phyloP scores from a whole-genome alignment of 2,888 invertebrate species.

The Serrognathus titanus region DNA sequence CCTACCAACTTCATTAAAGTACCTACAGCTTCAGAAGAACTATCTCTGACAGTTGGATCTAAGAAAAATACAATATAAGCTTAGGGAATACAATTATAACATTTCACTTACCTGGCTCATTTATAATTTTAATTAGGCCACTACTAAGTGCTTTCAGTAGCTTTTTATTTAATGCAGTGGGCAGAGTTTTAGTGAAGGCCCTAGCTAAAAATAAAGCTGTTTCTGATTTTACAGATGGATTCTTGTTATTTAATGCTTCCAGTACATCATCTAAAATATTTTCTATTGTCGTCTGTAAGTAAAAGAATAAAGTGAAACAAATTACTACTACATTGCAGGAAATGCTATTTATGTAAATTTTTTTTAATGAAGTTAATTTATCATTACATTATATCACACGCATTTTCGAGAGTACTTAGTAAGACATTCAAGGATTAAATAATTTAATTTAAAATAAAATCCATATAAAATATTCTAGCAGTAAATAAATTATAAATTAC shows the following conservation, averaged over 20 bases:
- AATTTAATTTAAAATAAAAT: too few relatives aligned
- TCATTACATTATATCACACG: too few relatives aligned
- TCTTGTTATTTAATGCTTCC: conserved; percentile 85
- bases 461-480: too few relatives aligned
- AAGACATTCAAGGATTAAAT: too few relatives aligned
- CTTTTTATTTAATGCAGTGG: conserved; percentile 83
- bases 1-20: conserved; percentile 91
- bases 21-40: conserved; percentile 89
- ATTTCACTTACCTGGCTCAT: conserved; percentile 61
- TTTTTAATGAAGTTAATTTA: too few relatives aligned
- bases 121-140: conserved; percentile 73
- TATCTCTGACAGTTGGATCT: conserved; percentile 89
- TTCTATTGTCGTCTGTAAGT: conserved; percentile 72
- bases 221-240: conserved; percentile 86
- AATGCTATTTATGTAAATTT: too few relatives aligned
- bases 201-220: conserved; percentile 81
- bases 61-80: conserved; percentile 38
- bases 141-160: conserved; percentile 77
- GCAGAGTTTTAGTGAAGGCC: conserved; percentile 76
- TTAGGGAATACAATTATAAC: not conserved
- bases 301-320: not conserved
- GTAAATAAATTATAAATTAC: too few relatives aligned
- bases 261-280: conserved; percentile 81
- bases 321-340: too few relatives aligned
- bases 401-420: too few relatives aligned